Evolutionary conservation across 1,140 invertebrate genomes (phyloP).

Genomic region (Oreohelix idahoensis): DNA sequence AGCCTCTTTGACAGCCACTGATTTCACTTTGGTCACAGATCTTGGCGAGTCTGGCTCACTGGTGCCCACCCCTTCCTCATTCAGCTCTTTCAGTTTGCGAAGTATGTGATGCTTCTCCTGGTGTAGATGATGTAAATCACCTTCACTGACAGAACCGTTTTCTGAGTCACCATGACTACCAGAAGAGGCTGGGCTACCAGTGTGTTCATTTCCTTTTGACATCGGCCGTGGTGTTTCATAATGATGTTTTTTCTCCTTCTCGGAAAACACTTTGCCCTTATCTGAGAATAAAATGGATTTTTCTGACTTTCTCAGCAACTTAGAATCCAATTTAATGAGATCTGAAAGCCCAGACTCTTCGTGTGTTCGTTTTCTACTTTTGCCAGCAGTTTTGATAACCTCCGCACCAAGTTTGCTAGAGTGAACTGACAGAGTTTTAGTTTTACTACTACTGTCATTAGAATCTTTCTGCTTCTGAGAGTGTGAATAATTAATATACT

Average conservation of each 20-base stretch:
- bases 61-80: constrained; percentile 63
- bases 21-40: constrained; percentile 37
- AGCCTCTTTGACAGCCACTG: constrained; percentile 35
- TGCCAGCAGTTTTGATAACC: constrained; percentile 49
- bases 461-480: constrained; percentile 20
- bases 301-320: constrained; percentile 43
- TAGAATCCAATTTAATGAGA: constrained; percentile 25
- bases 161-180: constrained; percentile 65
- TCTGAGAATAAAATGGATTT: constrained; percentile 5
- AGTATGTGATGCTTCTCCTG: constrained; percentile 69
- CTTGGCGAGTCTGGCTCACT: constrained; percentile 47
- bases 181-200: constrained; percentile 56
- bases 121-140: constrained; percentile 67
- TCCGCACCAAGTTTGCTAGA: constrained; percentile 42
- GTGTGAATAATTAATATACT: constrained; percentile 9
- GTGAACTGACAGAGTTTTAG: not conserved
- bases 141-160: constrained; percentile 61
- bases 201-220: constrained; percentile 4
- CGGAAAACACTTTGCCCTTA: not conserved
- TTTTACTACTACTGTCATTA: not conserved
- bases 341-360: constrained; percentile 51
- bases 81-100: constrained; percentile 67
- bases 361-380: constrained; percentile 62
- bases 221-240: not conserved
- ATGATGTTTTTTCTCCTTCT: not conserved